These are phyloP conservation scores for Sabatieria punctata DNA, from an alignment of 2,888 invertebrate genomes.

Conservation along the genomic window DNA sequence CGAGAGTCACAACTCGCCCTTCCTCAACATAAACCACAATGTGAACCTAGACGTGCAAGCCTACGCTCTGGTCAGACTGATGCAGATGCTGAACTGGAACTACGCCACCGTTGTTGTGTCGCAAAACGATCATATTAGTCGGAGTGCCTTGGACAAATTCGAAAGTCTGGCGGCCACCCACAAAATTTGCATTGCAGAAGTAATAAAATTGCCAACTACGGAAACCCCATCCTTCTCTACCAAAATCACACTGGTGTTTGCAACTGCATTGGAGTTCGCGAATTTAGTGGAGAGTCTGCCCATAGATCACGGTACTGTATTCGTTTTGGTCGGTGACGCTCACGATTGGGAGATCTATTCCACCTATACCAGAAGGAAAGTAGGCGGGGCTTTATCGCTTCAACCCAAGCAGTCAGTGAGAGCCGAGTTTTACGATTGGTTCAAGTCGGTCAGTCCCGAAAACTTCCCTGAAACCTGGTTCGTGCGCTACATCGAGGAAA, in stretches of 20 bases:
- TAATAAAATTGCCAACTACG: conserved; percentile 9
- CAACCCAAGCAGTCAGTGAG: conserved; percentile 12
- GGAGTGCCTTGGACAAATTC: conserved; percentile 21
- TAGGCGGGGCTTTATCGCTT: conserved; percentile 3
- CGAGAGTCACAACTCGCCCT: background rate
- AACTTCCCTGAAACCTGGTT: conserved; percentile 26
- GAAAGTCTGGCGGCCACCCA: conserved; percentile 17
- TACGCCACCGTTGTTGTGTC: conserved; percentile 7
- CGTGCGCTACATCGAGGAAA: conserved; percentile 15
- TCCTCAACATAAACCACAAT: background rate
- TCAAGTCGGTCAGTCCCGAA: conserved; percentile 21
- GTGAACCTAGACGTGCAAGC: conserved; percentile 6
- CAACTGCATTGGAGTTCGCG: conserved; percentile 17
- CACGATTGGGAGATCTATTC: conserved; percentile 23
- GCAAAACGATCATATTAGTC: conserved; percentile 16
- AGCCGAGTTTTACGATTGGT: conserved; percentile 23
- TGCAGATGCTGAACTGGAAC: conserved; percentile 5
- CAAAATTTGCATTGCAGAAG: conserved; percentile 23
- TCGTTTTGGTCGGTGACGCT: conserved; percentile 25
- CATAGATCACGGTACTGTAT: conserved; percentile 10
- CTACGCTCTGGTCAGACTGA: conserved; percentile 1
- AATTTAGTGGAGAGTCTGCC: background rate
- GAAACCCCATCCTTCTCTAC: conserved; percentile 13
- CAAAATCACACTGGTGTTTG: conserved; percentile 23
- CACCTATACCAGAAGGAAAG: conserved; percentile 7